A percentile compares a stretch with the other conserved stretches of the same genome.
Conservation (phyloP, 92 coral and sea anemone species). For the Epizoanthus stellaris region DNA sequence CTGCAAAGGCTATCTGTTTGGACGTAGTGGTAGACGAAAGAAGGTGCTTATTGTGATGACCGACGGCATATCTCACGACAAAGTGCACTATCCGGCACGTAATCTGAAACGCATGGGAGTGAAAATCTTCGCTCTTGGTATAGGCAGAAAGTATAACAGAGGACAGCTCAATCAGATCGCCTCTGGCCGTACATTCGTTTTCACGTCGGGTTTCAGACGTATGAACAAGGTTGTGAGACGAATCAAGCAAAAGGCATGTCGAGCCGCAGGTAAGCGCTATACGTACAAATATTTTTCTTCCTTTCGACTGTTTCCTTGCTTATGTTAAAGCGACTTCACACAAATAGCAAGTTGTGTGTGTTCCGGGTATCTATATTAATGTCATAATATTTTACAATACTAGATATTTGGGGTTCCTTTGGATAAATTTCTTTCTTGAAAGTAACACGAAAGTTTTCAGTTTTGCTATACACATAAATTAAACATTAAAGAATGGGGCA, state of each 20-base stretch:
- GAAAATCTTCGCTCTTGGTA: slow-evolving; percentile 82
- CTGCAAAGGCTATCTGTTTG: background rate
- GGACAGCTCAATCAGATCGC: slow-evolving; percentile 83
- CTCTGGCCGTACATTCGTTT: slow-evolving; percentile 68
- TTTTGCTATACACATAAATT: too few relatives aligned
- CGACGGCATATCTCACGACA: slow-evolving; percentile 78
- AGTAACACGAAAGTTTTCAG: too few relatives aligned
- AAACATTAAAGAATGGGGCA: too few relatives aligned
- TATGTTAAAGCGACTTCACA: too few relatives aligned
- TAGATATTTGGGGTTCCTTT: too few relatives aligned
- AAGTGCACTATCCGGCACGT: slow-evolving; percentile 62
- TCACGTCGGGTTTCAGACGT: slow-evolving; percentile 55
- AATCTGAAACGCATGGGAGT: slow-evolving; percentile 82
- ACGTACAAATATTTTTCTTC: too few relatives aligned
- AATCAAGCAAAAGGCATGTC: slow-evolving; percentile 12
- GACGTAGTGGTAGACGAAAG: slow-evolving; percentile 24
- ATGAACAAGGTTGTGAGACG: background rate
- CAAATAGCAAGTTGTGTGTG: too few relatives aligned
- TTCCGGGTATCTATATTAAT: too few relatives aligned
- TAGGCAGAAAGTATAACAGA: slow-evolving; percentile 78
- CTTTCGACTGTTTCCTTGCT: too few relatives aligned
- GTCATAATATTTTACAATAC: too few relatives aligned
- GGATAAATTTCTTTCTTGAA: too few relatives aligned
- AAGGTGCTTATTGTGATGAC: slow-evolving; percentile 84
- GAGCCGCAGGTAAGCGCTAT: background rate